Base-by-base conservation (phyloP, 2,888 invertebrate genomes). In the Drosophila stalkeri region DNA sequence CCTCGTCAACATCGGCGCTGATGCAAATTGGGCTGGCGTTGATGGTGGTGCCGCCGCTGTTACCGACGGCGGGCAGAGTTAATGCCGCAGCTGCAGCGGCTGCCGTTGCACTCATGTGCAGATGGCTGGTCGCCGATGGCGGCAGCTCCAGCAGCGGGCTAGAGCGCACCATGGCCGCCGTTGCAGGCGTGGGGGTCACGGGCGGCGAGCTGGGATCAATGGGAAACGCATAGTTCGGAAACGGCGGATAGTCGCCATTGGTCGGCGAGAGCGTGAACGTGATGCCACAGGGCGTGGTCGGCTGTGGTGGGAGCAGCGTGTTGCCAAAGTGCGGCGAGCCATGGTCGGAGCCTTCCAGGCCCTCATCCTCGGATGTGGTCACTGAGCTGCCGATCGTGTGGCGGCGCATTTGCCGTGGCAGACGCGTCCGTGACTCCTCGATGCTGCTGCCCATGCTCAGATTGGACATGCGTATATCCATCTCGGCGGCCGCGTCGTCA, bases 191-290 rank as follows among this genome's bases (percentile, higher is more conserved):
- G 12, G 83, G 75, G 43, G 80, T 80, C 92, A 72, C 33, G 6
- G 83, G 88, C 59, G 94, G 93, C n/a, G 93, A 91, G 41, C 85
- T 83, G 2, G 94, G 94, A 43, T 85, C 85, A 11, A 90, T 93
- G 88, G 86, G 93, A 62, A 90, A 90, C 82, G 80, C 62, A 35
- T 86, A 82, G 49, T 33, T 66, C 41, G 79, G 93, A 88, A 76
- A 93, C 64, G 89, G 92, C 33, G 33, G 94, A 69, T 80, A 89
- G 33, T 94, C 93, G 31, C 93, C 92, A 67, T 92, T 93, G 57
- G 94, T 94, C 0, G 96, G 95, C 56, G 95, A 94, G 35, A 95
- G 91, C 0, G 96, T 95, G 54, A 96, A 95, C 16, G 94, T 94
- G 66, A 96, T 95, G 74, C 94, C 94, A 47, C 94, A 94, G 67